A percentile compares a stretch with the other conserved stretches of the same genome.
phyloP scores from a whole-genome alignment of 2,888 invertebrate genomes.

The Melanotus villosus region DNA sequence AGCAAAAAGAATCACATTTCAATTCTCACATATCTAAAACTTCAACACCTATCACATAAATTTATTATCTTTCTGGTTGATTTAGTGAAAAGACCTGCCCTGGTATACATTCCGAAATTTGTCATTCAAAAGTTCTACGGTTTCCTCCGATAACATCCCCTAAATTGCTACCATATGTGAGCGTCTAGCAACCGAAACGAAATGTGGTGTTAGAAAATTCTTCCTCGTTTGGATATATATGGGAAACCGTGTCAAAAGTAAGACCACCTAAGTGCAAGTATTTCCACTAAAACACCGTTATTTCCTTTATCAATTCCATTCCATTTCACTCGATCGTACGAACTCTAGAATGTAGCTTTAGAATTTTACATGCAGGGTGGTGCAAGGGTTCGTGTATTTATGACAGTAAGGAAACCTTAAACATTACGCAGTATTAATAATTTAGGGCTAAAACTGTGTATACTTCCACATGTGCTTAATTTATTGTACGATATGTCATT shows the following conservation, averaged over 20 bases:
- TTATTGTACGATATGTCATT: no score
- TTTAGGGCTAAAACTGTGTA: no score
- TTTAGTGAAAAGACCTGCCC: constrained; percentile 35
- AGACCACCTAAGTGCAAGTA: neutral
- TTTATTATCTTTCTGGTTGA: constrained; percentile 38
- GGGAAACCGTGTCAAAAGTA: neutral
- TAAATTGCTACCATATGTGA: constrained; percentile 44
- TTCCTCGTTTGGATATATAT: neutral
- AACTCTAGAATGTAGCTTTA: no score
- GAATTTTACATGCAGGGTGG: no score
- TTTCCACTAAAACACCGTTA: neutral
- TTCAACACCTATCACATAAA: constrained; percentile 36
- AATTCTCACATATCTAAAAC: constrained; percentile 33
- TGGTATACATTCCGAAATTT: constrained; percentile 42
- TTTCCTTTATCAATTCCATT: no score
- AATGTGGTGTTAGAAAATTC: constrained; percentile 22
- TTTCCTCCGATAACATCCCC: constrained; percentile 34
- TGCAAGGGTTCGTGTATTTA: no score
- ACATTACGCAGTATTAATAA: no score
- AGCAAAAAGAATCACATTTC: no score
- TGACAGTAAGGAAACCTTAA: no score
- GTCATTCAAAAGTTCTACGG: constrained; percentile 38
- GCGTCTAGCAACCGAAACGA: constrained; percentile 28
- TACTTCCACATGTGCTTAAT: no score
- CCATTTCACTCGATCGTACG: no score